Percentiles rank a stretch among this genome's conserved stretches.
These are phyloP conservation scores for Catharus fuscescens DNA, from an alignment of 2,113 vertebrate species.

Conservation along the genomic window DNA sequence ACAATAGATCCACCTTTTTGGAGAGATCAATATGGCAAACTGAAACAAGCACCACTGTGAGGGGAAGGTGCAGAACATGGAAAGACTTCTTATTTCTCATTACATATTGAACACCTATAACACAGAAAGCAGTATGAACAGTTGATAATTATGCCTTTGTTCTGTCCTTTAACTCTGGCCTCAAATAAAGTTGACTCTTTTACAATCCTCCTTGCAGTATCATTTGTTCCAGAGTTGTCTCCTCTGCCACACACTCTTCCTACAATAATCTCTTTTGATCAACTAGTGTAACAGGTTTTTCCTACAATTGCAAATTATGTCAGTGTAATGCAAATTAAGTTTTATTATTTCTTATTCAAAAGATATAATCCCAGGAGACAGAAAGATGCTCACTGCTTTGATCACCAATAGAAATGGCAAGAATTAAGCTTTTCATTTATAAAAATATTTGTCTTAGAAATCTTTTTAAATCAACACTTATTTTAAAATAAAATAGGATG, in stretches of 20 bases:
- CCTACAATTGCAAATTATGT: neutral
- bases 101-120: neutral
- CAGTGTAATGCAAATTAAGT: neutral
- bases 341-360: neutral
- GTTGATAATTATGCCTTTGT: neutral
- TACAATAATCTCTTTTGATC: neutral
- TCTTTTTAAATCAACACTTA: neutral
- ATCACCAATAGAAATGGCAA: neutral
- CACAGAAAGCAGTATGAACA: fast-evolving
- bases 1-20: neutral
- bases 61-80: neutral
- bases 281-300: neutral
- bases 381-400: neutral
- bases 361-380: neutral
- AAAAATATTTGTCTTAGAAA: neutral
- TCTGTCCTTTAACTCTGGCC: neutral
- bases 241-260: neutral
- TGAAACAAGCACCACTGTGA: neutral
- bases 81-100: neutral
- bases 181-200: neutral
- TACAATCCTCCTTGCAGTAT: neutral
- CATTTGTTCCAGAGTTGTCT: neutral
- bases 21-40: neutral
- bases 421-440: neutral
- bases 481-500: neutral